A percentile compares a stretch with the other conserved stretches of the same genome.
These are phyloP conservation scores for Andricus quercusramuli DNA, from an alignment of 2,888 invertebrate species.

Conservation along the genomic window DNA sequence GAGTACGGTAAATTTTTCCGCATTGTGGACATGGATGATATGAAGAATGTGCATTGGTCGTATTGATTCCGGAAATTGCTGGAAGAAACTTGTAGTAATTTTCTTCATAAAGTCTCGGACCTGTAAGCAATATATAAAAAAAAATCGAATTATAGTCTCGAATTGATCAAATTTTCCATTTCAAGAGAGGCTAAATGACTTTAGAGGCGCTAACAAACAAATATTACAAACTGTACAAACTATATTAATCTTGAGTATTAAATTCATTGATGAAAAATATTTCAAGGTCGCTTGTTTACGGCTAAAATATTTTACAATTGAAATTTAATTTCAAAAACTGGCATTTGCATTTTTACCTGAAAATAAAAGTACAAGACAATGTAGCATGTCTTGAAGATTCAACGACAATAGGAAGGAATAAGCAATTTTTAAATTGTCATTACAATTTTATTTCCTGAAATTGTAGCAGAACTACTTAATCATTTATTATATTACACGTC, in stretches of 20 bases:
- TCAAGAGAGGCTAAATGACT: too few relatives aligned
- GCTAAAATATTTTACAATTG: background rate
- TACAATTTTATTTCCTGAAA: background rate
- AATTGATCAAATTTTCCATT: too few relatives aligned
- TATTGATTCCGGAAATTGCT: too few relatives aligned
- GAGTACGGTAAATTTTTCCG: too few relatives aligned
- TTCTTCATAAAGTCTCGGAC: too few relatives aligned
- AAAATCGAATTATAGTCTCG: too few relatives aligned
- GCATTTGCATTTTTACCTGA: background rate
- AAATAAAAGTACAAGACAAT: background rate
- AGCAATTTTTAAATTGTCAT: background rate
- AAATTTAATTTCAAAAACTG: background rate
- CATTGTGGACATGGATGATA: too few relatives aligned
- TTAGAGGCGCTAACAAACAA: too few relatives aligned
- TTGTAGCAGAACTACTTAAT: background rate
- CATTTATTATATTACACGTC: background rate
- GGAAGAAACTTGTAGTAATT: too few relatives aligned
- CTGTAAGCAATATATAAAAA: background rate
- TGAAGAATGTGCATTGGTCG: too few relatives aligned
- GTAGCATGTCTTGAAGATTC: background rate
- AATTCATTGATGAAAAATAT: background rate
- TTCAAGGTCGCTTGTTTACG: background rate
- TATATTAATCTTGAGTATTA: too few relatives aligned
- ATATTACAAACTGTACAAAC: too few relatives aligned
- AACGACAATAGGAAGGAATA: background rate